phyloP scores from a whole-genome alignment of 2,797 vertebrate genomes.

The Acipenser transmontanus region DNA sequence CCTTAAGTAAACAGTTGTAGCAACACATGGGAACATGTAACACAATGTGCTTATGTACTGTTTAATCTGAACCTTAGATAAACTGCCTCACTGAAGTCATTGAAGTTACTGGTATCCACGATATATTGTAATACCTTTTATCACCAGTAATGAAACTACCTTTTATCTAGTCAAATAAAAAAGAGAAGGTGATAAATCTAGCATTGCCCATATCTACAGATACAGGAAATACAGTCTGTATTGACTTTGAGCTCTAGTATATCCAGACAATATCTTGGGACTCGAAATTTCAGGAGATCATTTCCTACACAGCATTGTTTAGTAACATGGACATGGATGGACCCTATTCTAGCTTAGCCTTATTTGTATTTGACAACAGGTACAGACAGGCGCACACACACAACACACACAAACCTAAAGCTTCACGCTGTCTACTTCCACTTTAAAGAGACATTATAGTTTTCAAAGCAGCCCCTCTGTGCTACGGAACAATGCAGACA shows the following conservation, averaged over 20 bases:
- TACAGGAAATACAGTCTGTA: conserved; percentile 2
- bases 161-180: background rate
- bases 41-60: too few relatives aligned
- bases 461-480: background rate
- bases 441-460: background rate
- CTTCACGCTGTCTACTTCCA: conserved; percentile 6
- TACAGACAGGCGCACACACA: conserved; percentile 1
- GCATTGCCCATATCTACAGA: background rate
- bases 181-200: background rate
- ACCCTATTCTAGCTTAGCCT: background rate
- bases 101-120: too few relatives aligned
- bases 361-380: background rate
- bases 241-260: conserved; percentile 1
- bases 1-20: too few relatives aligned
- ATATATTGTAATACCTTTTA: background rate
- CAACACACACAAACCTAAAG: conserved; percentile 7
- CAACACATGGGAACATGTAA: too few relatives aligned
- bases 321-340: background rate
- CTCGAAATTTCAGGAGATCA: background rate
- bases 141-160: background rate
- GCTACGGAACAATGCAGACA: background rate
- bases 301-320: background rate
- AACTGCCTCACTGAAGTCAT: too few relatives aligned
- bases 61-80: too few relatives aligned
- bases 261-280: background rate